Base-by-base conservation (phyloP, 2,888 invertebrate species). In the Drosophila paramelanica region DNA sequence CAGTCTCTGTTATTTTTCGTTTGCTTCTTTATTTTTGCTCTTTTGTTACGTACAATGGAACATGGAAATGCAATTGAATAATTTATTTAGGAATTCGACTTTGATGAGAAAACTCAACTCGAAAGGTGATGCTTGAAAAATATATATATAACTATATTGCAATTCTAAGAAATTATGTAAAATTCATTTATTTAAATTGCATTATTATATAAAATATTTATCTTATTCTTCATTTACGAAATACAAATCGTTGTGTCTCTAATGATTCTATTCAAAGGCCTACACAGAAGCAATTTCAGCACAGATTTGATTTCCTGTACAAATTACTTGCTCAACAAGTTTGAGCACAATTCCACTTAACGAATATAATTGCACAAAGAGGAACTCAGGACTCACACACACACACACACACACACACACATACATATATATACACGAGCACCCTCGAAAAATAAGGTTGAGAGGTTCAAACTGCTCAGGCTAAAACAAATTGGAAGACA, bases 401-500 rank as follows among this genome's bases (percentile, higher is more conserved):
- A 50, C 13, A 46, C 27, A 23, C 36, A 8, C 43, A 42, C 14
- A 43, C 42, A 11, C 20, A 20, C 13, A 11, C 6, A 43, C 14
- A 13, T 36, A 42, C n/a, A 42, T 20, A 11, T 11, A 20, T 13
- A 11, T 5, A 43, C n/a, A 52, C 11, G 23, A 55, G 56, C 17
- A 49, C 47, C 17, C 64, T 69, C 59, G 61, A 45, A 56, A 52
- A 49, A 64, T 14, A 55, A 64, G 64, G 57, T 78, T 46, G 14
- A 64, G 70, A 50, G 41, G 13, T 53, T 60, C 50, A 31, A 57
- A 53, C 41, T n/a, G 46, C 55, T 47, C 56, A 31, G 46, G 67
- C 65, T 65, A 61, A 77, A 77, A 74, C 74, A 81, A 79, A 81
- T 81, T 81, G 81, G 56, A 72, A 55, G 42, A 57, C 75, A 67